phyloP scores from a whole-genome alignment of 2,888 invertebrate genomes.

The Pediacus dermestoides region DNA sequence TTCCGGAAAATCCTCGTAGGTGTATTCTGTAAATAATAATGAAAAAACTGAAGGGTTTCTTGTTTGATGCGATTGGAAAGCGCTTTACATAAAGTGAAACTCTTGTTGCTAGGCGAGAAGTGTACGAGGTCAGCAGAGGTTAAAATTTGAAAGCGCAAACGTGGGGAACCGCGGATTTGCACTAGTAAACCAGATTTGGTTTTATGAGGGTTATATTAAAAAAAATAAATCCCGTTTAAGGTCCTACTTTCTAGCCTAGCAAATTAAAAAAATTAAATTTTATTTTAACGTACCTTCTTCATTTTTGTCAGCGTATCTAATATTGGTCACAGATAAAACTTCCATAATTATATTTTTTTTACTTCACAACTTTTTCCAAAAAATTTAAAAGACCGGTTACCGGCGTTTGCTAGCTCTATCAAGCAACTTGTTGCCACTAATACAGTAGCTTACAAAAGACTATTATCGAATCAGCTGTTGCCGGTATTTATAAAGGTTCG shows the following conservation, averaged over 20 bases:
- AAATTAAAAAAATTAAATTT: too few species aligned
- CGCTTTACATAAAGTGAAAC: slow-evolving; percentile 21
- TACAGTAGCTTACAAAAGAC: slow-evolving; percentile 23
- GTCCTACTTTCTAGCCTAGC: too few species aligned
- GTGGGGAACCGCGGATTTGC: background rate
- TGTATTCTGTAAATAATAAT: slow-evolving; percentile 26
- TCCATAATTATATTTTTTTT: slow-evolving; percentile 63
- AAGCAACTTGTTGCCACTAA: slow-evolving; percentile 8
- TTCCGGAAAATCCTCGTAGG: slow-evolving; percentile 36
- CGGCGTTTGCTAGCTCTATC: slow-evolving; percentile 20
- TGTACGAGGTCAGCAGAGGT: slow-evolving; percentile 30
- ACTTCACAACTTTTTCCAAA: slow-evolving; percentile 20
- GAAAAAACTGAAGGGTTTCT: slow-evolving; percentile 14
- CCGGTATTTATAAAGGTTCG: slow-evolving; percentile 52
- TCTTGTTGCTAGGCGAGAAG: slow-evolving; percentile 28
- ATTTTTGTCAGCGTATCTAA: slow-evolving; percentile 59
- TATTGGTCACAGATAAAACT: slow-evolving; percentile 74
- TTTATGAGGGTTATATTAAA: too few species aligned
- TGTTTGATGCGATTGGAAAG: slow-evolving; percentile 19
- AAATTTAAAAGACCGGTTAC: slow-evolving; percentile 27
- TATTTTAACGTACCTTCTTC: slow-evolving; percentile 31
- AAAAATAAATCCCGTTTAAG: too few species aligned
- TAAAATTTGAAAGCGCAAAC: slow-evolving; percentile 20
- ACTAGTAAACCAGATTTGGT: too few species aligned
- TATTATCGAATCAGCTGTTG: slow-evolving; percentile 39